Percentiles rank a stretch among this genome's conserved stretches.
Evolutionary conservation across 2,113 vertebrate species (phyloP).

Genomic region (Rhagologus leucostigma): DNA sequence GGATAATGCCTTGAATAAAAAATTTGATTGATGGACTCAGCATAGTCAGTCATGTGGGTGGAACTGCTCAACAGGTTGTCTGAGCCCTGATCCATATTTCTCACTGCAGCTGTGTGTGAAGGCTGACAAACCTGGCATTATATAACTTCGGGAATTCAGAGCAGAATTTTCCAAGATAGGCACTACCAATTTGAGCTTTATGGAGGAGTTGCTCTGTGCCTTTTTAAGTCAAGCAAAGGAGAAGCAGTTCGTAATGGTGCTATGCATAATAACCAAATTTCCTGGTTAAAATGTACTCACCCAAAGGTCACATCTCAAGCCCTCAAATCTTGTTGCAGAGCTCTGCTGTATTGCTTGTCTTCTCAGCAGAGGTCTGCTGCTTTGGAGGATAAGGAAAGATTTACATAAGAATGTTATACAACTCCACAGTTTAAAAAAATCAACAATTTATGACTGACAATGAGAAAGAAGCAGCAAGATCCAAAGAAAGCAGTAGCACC

Average conservation of each 20-base stretch:
- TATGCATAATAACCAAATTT: not conserved
- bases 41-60: not conserved
- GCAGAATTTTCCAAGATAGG: not conserved
- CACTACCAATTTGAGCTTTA: not conserved
- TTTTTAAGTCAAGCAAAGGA: not conserved
- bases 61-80: not conserved
- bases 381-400: not conserved
- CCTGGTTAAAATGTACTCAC: not conserved
- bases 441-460: not conserved
- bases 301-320: not conserved
- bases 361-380: not conserved
- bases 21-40: not conserved
- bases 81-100: not conserved
- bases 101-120: fast-evolving
- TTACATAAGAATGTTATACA: slow-evolving; percentile 4
- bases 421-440: not conserved
- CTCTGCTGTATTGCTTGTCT: not conserved
- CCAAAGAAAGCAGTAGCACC: not conserved
- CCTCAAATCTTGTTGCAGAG: not conserved
- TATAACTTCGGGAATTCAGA: not conserved
- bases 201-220: not conserved
- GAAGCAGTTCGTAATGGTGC: not conserved
- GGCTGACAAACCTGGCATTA: not conserved
- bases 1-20: not conserved
- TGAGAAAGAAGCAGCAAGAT: not conserved